phyloP scores from a whole-genome alignment of 2,888 invertebrate genomes.

The Elaeidobius kamerunicus region DNA sequence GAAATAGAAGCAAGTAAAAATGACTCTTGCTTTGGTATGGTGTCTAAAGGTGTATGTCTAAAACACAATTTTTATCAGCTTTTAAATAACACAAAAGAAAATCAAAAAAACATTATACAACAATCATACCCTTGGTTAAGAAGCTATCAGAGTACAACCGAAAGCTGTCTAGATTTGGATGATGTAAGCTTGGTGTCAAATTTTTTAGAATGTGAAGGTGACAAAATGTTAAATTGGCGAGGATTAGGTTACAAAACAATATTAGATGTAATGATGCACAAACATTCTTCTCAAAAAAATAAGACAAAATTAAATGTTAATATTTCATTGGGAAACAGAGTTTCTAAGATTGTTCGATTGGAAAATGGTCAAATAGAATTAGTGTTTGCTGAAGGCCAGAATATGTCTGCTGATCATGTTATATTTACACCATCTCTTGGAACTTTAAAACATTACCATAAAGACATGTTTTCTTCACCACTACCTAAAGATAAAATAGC shows the following conservation, averaged over 20 bases:
- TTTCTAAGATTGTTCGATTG: slow-evolving; percentile 30
- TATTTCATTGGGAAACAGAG: slow-evolving; percentile 37
- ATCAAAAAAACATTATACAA: neutral
- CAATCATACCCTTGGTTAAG: neutral
- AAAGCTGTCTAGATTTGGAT: slow-evolving; percentile 28
- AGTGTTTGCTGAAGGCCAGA: slow-evolving; percentile 52
- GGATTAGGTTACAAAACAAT: slow-evolving; percentile 63
- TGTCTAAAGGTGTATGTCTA: neutral
- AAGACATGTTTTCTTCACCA: slow-evolving; percentile 31
- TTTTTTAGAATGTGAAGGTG: slow-evolving; percentile 66
- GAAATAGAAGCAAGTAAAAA: neutral
- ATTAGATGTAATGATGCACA: slow-evolving; percentile 58
- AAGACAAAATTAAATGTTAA: slow-evolving; percentile 36
- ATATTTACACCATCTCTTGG: slow-evolving; percentile 55
- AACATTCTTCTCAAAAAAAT: slow-evolving; percentile 33
- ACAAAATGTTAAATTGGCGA: slow-evolving; percentile 68
- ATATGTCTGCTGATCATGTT: slow-evolving; percentile 56
- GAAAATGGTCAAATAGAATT: slow-evolving; percentile 34
- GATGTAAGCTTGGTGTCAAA: slow-evolving; percentile 64
- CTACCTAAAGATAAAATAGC: slow-evolving; percentile 30
- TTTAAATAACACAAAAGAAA: neutral
- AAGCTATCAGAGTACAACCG: slow-evolving; percentile 8
- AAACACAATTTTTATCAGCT: neutral
- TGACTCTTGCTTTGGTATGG: neutral
- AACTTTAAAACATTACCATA: slow-evolving; percentile 34